Percentiles rank a stretch among this genome's conserved stretches.
Evolutionary conservation across 2,888 invertebrate genomes (phyloP).

Genomic region (Melanchra persicariae): DNA sequence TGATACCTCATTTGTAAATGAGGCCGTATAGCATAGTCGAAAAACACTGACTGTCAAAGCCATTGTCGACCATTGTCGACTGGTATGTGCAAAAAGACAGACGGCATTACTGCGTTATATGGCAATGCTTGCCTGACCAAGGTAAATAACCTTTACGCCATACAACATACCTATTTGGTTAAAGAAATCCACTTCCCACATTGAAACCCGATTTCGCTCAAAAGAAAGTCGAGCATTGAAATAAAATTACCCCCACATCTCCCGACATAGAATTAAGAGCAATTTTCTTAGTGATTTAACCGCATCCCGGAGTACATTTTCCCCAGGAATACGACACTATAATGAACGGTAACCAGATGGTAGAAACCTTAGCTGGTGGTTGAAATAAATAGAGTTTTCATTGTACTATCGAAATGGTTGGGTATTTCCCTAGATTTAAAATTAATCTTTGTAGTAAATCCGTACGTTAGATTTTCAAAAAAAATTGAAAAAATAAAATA

Average conservation of each 20-base stretch:
- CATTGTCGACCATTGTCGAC: too few species aligned
- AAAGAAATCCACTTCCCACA: not conserved
- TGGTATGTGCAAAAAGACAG: too few species aligned
- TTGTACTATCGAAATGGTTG: not conserved
- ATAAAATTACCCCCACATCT: conserved; percentile 44
- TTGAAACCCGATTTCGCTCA: not conserved
- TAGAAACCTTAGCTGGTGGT: conserved; percentile 9
- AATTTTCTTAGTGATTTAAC: conserved; percentile 67
- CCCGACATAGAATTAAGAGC: conserved; percentile 53
- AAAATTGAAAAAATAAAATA: too few species aligned
- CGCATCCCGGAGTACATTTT: conserved; percentile 39
- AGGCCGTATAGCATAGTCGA: too few species aligned
- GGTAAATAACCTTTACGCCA: not conserved
- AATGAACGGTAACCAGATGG: conserved; percentile 49
- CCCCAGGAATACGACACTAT: conserved; percentile 57
- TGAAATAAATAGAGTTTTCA: not conserved
- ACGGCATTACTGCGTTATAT: too few species aligned
- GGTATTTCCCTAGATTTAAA: too few species aligned
- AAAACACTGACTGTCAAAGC: too few species aligned
- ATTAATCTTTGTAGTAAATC: too few species aligned
- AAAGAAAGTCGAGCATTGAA: conserved; percentile 28
- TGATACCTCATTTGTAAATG: too few species aligned
- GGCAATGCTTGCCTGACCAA: too few species aligned
- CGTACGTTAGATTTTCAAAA: too few species aligned
- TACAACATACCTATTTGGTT: not conserved